Evolutionary conservation across 2,888 invertebrate species (phyloP).

Genomic region (Pterostichus niger): DNA sequence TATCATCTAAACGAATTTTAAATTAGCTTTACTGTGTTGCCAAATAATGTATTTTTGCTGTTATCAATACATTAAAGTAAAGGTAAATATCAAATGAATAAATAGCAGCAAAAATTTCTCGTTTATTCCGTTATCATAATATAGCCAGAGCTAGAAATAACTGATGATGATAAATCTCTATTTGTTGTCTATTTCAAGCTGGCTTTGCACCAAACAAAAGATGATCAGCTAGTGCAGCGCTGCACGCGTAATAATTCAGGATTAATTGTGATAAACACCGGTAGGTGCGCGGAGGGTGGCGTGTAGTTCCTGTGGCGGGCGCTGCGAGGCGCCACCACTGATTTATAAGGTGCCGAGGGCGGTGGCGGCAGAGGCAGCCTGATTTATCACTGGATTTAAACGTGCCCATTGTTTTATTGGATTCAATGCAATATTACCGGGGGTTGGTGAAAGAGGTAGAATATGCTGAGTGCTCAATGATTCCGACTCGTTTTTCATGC

Average conservation of each 20-base stretch:
- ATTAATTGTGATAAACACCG: constrained; percentile 51
- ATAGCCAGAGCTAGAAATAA: too few species aligned
- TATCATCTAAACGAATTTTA: too few species aligned
- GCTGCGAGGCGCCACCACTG: not conserved
- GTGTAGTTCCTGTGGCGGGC: constrained; percentile 23
- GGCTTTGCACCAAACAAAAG: constrained; percentile 24
- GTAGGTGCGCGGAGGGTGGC: constrained; percentile 20
- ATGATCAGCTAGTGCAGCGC: constrained; percentile 32
- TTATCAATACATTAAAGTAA: too few species aligned
- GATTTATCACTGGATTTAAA: constrained; percentile 53
- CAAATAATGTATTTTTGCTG: too few species aligned
- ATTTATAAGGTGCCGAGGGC: constrained; percentile 51
- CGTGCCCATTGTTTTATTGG: constrained; percentile 48
- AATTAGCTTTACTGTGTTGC: too few species aligned
- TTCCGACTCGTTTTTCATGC: too few species aligned
- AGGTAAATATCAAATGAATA: too few species aligned
- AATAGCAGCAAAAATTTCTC: too few species aligned
- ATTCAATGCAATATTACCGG: not conserved
- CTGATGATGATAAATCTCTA: too few species aligned
- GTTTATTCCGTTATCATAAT: too few species aligned
- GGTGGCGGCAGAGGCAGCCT: not conserved
- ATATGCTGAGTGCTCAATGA: constrained; percentile 17
- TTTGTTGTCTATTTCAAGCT: not conserved
- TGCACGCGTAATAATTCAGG: constrained; percentile 53
- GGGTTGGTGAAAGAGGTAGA: not conserved